Conservation (phyloP, 1,140 invertebrate species). For the Polypedilum vanderplanki region DNA sequence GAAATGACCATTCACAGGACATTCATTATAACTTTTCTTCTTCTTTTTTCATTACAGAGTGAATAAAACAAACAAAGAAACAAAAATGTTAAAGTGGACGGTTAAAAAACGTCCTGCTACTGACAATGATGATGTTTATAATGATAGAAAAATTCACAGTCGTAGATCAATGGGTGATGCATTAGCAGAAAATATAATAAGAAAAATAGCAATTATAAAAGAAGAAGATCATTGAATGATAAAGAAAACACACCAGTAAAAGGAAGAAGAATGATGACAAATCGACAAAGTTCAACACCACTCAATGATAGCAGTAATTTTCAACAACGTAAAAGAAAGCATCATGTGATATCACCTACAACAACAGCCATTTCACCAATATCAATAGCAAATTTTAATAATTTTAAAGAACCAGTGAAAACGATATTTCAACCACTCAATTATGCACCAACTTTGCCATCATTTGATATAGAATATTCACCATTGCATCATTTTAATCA, state of each 20-base stretch:
- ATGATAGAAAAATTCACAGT: conserved; percentile 19
- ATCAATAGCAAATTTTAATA: not conserved
- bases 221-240: conserved; percentile 12
- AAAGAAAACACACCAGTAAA: not conserved
- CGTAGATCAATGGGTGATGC: not conserved
- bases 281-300: conserved; percentile 9
- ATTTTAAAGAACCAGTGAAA: not conserved
- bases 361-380: conserved; percentile 8
- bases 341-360: conserved; percentile 15
- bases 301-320: conserved; percentile 8
- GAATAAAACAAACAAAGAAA: not conserved
- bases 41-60: not conserved
- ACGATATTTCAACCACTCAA: not conserved
- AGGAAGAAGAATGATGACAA: not conserved
- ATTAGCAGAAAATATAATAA: not conserved
- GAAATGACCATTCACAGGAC: not conserved
- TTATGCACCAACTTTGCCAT: conserved; percentile 21
- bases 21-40: not conserved
- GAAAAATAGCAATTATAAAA: not conserved
- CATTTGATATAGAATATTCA: conserved; percentile 22
- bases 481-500: not conserved
- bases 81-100: conserved; percentile 22
- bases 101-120: conserved; percentile 11
- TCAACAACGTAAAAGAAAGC: not conserved
- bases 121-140: not conserved